Base-by-base conservation (phyloP, 2,888 invertebrate genomes). In the Coenonympha glycerion region DNA sequence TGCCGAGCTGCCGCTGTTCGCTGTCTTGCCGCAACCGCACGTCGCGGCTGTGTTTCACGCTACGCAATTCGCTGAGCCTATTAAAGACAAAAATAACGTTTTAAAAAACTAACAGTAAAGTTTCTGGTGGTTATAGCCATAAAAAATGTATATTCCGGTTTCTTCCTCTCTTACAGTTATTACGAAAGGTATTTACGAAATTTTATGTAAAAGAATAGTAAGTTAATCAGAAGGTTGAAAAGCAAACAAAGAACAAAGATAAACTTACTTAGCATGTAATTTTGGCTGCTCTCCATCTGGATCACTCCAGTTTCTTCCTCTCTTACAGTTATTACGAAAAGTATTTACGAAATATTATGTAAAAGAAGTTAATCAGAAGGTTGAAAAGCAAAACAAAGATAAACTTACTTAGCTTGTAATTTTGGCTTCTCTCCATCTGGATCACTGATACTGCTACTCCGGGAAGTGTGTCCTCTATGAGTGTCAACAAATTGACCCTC, bases 11-110 rank as follows among this genome's bases (percentile, higher is more conserved):
- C 19, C 94, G 88, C 63, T 91, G 87, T 60, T 94, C 92, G 66
- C 93, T 92, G 61, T 95, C 94, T 55, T 93, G 92, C 40, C 92
- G 89, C 59, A 95, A 78, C 40, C 90, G 88, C 63, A 94, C 92
- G 77, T 95, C 95, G 65, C 91, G 91, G 61, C 90, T 90, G 74
- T 95, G 93, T 57, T 89, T 91, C 56, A 94, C 91, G 49, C 89
- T 90, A 64, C 92, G 93, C 60, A 95, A 77, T 79, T 95, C 92
- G 5, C 92, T 91, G 64, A 94, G 80, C 77, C 93, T 92, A 24
- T 4, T 8, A 4, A 24, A 24, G 6, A 3, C 24, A 9, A 18
- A 13, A 13, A 26, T 11, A 26, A 8, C 9, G 15, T 9, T 24
- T n/a, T n/a, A n/a, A n/a, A n/a, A n/a, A n/a, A n/a, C n/a, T n/a